phyloP scores from a whole-genome alignment of 2,113 vertebrate species.

The Mesembrinibis cayennensis region DNA sequence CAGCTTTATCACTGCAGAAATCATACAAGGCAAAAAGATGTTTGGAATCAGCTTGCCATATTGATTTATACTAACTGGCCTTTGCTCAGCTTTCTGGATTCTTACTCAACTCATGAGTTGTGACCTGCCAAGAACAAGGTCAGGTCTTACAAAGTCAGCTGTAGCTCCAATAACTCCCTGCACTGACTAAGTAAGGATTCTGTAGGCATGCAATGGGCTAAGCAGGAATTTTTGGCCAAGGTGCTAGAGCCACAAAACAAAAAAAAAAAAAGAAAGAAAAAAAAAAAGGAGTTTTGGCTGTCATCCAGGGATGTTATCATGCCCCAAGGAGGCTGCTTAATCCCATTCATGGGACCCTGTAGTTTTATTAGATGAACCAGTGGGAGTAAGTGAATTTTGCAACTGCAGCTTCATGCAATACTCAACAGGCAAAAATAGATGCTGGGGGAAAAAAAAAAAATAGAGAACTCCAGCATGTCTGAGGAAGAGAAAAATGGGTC shows the following conservation, averaged over 20 bases:
- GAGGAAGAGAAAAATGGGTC: background rate
- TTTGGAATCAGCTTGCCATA: conserved; percentile 33
- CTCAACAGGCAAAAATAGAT: background rate
- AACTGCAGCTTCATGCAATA: background rate
- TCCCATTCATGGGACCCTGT: conserved; percentile 7
- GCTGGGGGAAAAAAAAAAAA: background rate
- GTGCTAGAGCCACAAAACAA: background rate
- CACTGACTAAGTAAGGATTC: background rate
- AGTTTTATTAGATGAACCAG: background rate
- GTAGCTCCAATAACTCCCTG: background rate
- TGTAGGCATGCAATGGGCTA: background rate
- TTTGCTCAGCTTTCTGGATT: background rate
- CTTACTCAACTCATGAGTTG: background rate
- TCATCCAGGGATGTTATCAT: background rate
- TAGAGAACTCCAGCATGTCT: background rate
- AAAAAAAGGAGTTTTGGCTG: background rate
- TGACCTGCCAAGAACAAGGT: conserved; percentile 25
- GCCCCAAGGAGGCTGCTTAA: background rate
- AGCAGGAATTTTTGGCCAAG: background rate
- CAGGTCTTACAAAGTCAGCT: background rate
- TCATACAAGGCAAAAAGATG: background rate
- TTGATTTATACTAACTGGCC: conserved; percentile 45
- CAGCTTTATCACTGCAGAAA: conserved; percentile 40
- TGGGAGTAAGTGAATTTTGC: background rate
- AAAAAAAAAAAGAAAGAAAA: background rate